Conservation (phyloP, 2,888 invertebrate species). For the Miltochrista miniata region DNA sequence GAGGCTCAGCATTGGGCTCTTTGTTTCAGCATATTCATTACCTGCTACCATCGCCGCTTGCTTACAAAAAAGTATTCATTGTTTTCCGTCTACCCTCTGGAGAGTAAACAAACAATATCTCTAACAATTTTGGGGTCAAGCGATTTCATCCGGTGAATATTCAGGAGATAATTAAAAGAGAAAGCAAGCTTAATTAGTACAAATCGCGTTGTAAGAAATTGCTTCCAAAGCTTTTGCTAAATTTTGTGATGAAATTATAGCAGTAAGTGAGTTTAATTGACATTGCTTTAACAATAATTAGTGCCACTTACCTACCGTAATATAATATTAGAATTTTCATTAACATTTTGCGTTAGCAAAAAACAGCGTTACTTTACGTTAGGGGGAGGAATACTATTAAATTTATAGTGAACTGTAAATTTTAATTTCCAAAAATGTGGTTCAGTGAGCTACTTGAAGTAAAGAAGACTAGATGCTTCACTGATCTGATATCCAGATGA, state of each 20-base stretch:
- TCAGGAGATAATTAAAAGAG: constrained; percentile 60
- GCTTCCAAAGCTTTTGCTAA: constrained; percentile 24
- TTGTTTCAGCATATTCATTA: constrained; percentile 80
- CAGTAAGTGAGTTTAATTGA: constrained; percentile 1
- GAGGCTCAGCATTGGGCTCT: constrained; percentile 66
- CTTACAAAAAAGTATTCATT: constrained; percentile 68
- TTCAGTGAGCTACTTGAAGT: no score
- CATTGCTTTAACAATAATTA: background rate
- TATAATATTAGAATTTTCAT: no score
- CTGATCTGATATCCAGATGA: no score
- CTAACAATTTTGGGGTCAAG: constrained; percentile 73
- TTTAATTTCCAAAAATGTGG: no score
- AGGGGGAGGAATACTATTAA: no score
- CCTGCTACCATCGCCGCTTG: constrained; percentile 65
- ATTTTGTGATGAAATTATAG: constrained; percentile 23
- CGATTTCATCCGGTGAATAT: constrained; percentile 58
- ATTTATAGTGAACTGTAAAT: no score
- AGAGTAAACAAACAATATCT: constrained; percentile 70
- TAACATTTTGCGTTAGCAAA: no score
- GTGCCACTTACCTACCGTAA: background rate
- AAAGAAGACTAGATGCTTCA: no score
- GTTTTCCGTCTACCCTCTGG: constrained; percentile 56
- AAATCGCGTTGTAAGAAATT: constrained; percentile 41
- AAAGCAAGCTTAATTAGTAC: constrained; percentile 59
- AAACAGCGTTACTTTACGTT: no score